Evolutionary conservation across 2,113 vertebrate genomes (phyloP), one percentile per base, ranked within the genome.

Genomic region (Atrichornis clamosus): DNA sequence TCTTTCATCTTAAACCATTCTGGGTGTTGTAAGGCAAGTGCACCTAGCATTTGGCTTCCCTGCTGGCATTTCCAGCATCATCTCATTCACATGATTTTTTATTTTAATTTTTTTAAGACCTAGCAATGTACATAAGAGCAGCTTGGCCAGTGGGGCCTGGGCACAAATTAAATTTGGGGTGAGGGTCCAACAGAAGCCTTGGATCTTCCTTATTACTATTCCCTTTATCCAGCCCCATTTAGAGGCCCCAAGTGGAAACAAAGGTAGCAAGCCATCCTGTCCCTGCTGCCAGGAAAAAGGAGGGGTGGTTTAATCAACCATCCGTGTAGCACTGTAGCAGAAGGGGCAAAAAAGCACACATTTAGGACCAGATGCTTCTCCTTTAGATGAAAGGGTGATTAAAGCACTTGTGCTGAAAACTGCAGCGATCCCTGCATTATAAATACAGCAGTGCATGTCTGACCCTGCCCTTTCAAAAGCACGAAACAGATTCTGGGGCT

Each of bases 301-400:
- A 89, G 88, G 88, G 70, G 76, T 83, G 83, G 80, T 70, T 81
- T 90, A 90, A 94, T 94, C 95, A 95, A 44, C 94, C 97, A 95
- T 84, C 93, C 84, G 4, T 82, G 82, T 37, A 88, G 86, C 68
- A 44, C 73, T 33, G 86, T 64, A 93, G 76, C 93, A 95, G 93
- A 95, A 93, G 93, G 93, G 90, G 85, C 85, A 93, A 94, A 97
- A 94, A 93, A 86, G 68, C 23, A 0, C 96, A 85, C 67, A 77
- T 95, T 96, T 96, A 90, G 90, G 95, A 94, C 87, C 96, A 97
- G 96, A 96, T 97, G 96, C 95, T 96, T 92, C 92, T 86, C 76
- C 91, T 94, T 93, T 88, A 86, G 87, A 93, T 94, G 85, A 97
- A 94, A 91, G 86, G 80, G 52, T 67, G 82, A 95, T 96, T 92